phyloP scores from a whole-genome alignment of 2,888 invertebrate species.

The Eupithecia abbreviata region DNA sequence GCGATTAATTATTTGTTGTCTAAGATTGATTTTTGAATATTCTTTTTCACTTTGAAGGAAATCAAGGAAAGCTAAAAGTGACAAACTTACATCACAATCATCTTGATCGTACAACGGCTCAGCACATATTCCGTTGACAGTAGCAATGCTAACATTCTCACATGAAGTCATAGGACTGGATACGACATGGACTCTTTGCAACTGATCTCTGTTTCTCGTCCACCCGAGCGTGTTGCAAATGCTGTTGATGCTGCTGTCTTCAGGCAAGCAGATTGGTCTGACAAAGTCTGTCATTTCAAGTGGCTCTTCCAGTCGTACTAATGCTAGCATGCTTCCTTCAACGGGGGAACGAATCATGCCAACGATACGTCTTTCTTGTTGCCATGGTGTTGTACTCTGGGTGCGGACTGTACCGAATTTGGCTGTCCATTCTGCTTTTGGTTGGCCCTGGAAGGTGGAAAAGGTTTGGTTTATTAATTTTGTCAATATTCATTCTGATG shows the following conservation, averaged over 20 bases:
- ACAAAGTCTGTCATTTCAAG: conserved; percentile 91
- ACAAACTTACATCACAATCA: conserved; percentile 94
- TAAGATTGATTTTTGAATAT: not conserved
- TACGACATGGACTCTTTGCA: conserved; percentile 91
- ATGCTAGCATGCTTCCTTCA: conserved; percentile 92
- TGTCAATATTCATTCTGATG: not conserved
- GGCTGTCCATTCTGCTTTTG: conserved; percentile 94
- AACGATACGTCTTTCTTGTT: conserved; percentile 91
- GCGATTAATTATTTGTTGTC: not conserved
- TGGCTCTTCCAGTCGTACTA: conserved; percentile 90
- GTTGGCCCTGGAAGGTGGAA: conserved; percentile 85
- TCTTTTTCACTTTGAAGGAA: not conserved
- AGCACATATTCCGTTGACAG: conserved; percentile 92
- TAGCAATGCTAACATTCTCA: conserved; percentile 93
- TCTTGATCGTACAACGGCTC: conserved; percentile 91
- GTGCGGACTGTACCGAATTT: conserved; percentile 90
- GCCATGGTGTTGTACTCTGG: conserved; percentile 93
- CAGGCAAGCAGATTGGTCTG: conserved; percentile 91
- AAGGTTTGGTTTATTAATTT: not conserved
- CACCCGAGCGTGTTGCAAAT: conserved; percentile 94
- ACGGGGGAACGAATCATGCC: conserved; percentile 95
- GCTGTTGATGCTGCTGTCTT: conserved; percentile 68
- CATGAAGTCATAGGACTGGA: conserved; percentile 91
- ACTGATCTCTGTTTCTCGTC: conserved; percentile 91
- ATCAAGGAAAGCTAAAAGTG: not conserved